Base-by-base conservation (phyloP, 2,113 vertebrate species). In the Leptobrachium ailaonicum region DNA sequence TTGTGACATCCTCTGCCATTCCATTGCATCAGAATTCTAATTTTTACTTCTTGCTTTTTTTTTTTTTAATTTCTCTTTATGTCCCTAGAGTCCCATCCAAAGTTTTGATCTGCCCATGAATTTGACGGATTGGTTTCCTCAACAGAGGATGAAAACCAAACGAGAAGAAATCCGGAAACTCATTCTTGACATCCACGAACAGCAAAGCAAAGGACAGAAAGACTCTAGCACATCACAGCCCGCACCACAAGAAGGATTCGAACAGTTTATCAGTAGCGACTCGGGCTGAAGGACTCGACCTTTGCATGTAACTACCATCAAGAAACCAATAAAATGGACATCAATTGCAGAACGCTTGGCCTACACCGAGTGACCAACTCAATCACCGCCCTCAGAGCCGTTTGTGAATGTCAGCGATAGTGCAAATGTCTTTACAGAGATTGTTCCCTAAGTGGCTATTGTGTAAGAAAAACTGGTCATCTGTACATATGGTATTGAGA, bases 61-160 rank as follows among this genome's bases (percentile, higher is more conserved):
- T 47, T 50, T 50, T 50, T 50, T 50, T 50, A 50, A 50, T 50
- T 50, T 5, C n/a, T 41, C 40, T 72, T 43, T 74, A 50, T 12
- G 11, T 60, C 6, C 11, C 82, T 85, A 99, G 98, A 98, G 93
- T 82, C 97, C 98, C 3, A 90, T 99, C 83, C 86, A 93, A 67
- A 98, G 92, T 82, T 99, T 99, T 90, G 95, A 97, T 56, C 89
- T 98, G 70, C 97, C 97, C 7, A 90, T 99, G 90, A 96, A 96
- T 85, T 89, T 99, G 88, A 88, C 87, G 45, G 95, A 97, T 47
- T 99, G 98, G 98, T 99, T 99, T 87, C 95, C 95, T 54, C 95
- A 95, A 80, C 95, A 95, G 83, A 91, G 96, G 84, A 98, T 99
- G 96, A 99, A 95, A 93, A 98, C 94, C 62, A 99, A 99, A 89